phyloP scores from a whole-genome alignment of 1,140 invertebrate species.

The Leptinotarsa undecemlineata region DNA sequence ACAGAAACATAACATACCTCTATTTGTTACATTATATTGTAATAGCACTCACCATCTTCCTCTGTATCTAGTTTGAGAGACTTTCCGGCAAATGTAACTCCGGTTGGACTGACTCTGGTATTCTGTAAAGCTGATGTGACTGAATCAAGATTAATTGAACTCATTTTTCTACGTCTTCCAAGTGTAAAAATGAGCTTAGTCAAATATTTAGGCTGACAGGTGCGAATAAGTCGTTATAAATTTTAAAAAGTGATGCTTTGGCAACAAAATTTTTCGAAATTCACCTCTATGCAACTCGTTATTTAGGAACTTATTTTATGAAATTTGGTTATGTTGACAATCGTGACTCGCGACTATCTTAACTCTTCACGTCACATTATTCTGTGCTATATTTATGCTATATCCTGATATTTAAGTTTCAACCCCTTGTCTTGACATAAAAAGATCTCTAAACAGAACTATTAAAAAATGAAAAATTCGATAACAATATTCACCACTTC shows the following conservation, averaged over 20 bases:
- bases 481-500: too few relatives aligned
- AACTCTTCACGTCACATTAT: too few relatives aligned
- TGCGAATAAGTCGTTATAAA: not conserved
- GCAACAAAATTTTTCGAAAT: not conserved
- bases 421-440: too few relatives aligned
- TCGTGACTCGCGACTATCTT: too few relatives aligned
- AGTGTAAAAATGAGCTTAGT: too few relatives aligned
- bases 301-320: too few relatives aligned
- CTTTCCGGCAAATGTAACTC: conserved; percentile 70
- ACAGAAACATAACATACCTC: not conserved
- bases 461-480: too few relatives aligned
- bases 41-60: conserved; percentile 63
- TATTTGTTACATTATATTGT: not conserved
- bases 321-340: too few relatives aligned
- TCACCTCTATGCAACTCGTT: not conserved
- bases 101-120: conserved; percentile 47
- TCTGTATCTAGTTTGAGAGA: conserved; percentile 68
- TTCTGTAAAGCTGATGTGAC: conserved; percentile 45
- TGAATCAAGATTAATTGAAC: conserved; percentile 41
- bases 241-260: not conserved
- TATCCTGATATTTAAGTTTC: too few relatives aligned
- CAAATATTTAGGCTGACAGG: not conserved
- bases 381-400: too few relatives aligned
- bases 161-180: conserved; percentile 4
- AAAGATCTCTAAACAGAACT: too few relatives aligned